These are phyloP conservation scores for Carcharodon carcharias DNA, from an alignment of 2,797 vertebrate genomes.

Conservation along the genomic window DNA sequence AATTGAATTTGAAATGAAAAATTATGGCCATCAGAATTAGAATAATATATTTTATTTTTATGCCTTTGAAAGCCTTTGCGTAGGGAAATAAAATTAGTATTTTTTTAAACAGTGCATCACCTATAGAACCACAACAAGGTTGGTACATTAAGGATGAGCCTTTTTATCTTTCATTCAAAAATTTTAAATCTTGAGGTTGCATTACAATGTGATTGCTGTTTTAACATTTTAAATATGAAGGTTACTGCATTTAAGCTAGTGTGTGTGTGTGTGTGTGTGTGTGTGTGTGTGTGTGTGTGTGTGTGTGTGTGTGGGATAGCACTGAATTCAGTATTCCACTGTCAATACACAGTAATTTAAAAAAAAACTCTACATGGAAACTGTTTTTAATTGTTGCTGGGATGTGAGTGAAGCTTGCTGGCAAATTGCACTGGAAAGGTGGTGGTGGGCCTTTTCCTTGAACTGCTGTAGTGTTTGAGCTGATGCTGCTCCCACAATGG, in stretches of 20 bases:
- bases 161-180: not conserved
- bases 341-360: not conserved
- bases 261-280: not conserved
- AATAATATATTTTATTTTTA: not conserved
- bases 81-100: not conserved
- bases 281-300: not conserved
- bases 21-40: not conserved
- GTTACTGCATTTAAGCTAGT: not conserved
- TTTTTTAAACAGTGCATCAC: not conserved
- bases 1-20: not conserved
- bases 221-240: not conserved
- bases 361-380: too few relatives aligned
- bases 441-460: too few relatives aligned
- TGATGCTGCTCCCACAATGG: too few relatives aligned
- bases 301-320: not conserved
- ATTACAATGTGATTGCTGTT: not conserved
- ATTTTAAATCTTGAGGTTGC: not conserved
- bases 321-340: not conserved
- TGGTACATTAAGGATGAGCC: not conserved
- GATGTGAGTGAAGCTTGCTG: too few relatives aligned
- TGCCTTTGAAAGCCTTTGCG: not conserved
- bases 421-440: too few relatives aligned
- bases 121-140: not conserved
- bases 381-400: too few relatives aligned
- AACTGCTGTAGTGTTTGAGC: too few relatives aligned